Evolutionary conservation across 2,113 vertebrate genomes (phyloP).

Genomic region (Odocoileus virginianus): DNA sequence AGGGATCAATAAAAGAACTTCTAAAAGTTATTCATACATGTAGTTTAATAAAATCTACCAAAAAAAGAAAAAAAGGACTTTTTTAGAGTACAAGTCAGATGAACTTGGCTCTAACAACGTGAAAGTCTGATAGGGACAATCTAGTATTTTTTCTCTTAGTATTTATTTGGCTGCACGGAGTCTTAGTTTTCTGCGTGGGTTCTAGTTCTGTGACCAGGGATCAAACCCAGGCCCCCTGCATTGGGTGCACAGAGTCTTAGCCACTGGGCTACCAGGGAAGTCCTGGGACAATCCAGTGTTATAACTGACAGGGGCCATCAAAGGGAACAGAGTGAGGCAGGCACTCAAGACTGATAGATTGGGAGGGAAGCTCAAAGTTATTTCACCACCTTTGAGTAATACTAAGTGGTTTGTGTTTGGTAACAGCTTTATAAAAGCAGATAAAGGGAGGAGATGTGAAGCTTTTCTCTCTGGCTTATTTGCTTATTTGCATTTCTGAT

Average conservation of each 20-base stretch:
- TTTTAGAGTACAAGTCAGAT: background rate
- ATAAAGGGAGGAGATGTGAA: background rate
- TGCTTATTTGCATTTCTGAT: background rate
- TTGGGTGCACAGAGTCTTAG: background rate
- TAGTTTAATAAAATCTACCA: background rate
- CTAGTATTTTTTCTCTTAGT: background rate
- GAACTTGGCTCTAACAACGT: background rate
- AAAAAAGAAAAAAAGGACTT: background rate
- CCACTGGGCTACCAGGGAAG: background rate
- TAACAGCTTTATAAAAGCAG: background rate
- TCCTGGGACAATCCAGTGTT: background rate
- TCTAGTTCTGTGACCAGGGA: background rate
- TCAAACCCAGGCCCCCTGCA: background rate
- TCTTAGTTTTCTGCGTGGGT: background rate
- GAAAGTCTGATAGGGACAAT: background rate
- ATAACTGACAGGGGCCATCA: background rate
- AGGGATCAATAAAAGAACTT: background rate
- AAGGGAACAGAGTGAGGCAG: background rate
- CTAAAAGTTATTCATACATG: background rate
- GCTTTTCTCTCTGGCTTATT: background rate
- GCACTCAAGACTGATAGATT: background rate
- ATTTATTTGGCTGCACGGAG: background rate
- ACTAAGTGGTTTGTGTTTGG: background rate
- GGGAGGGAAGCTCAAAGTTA: background rate
- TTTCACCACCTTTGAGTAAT: background rate